phyloP scores from a whole-genome alignment of 1,140 invertebrate genomes.

The Rhizoglyphus robini region DNA sequence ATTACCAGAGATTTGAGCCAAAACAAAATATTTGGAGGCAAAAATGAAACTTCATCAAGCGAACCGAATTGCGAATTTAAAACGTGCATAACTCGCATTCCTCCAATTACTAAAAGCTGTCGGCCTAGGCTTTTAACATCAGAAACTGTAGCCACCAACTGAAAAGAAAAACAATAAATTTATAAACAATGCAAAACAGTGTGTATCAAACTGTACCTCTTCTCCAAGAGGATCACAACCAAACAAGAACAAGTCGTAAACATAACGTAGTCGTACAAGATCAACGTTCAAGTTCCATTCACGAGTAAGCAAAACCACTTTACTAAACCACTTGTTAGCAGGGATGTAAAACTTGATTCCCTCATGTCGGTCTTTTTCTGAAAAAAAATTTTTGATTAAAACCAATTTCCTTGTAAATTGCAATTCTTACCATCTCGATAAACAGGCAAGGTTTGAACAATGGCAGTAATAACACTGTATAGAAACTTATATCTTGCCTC shows the following conservation, averaged over 20 bases:
- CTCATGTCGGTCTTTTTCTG: constrained; percentile 23
- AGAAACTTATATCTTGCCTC: constrained; percentile 35
- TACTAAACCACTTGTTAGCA: constrained; percentile 42
- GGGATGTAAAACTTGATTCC: neutral
- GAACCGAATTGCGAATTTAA: constrained; percentile 43
- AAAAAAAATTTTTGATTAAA: neutral
- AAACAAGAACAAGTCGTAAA: constrained; percentile 56
- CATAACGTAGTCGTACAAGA: constrained; percentile 56
- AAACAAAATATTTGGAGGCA: constrained; percentile 49
- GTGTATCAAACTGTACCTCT: constrained; percentile 40
- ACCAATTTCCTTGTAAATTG: neutral
- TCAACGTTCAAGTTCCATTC: constrained; percentile 66
- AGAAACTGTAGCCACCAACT: constrained; percentile 48
- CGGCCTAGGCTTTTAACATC: constrained; percentile 48
- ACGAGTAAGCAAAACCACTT: constrained; percentile 51
- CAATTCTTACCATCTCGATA: neutral
- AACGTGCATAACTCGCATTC: constrained; percentile 51
- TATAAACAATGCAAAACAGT: neutral
- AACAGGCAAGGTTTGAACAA: constrained; percentile 28
- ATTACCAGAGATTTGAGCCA: constrained; percentile 56
- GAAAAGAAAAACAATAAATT: neutral
- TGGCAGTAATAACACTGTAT: constrained; percentile 31
- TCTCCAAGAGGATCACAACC: constrained; percentile 61
- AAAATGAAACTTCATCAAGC: constrained; percentile 47
- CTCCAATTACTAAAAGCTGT: constrained; percentile 52